These are phyloP conservation scores for Lutraria lutraria DNA, from an alignment of 2,888 invertebrate species.

Conservation along the genomic window DNA sequence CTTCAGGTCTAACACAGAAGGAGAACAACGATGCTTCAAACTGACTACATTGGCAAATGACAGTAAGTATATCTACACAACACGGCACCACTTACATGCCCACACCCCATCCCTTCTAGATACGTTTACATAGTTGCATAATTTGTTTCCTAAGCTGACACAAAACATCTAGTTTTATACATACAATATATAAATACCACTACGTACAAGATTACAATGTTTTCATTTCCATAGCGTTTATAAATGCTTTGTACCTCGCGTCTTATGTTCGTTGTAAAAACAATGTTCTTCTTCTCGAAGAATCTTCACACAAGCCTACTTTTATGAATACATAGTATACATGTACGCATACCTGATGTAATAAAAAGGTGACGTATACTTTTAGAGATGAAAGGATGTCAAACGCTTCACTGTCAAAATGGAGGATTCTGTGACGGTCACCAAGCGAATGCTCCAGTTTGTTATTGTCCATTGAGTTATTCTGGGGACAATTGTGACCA, in stretches of 20 bases:
- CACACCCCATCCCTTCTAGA: no score
- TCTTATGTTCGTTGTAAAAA: no score
- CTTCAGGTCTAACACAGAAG: slow-evolving; percentile 6
- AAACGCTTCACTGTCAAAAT: slow-evolving; percentile 41
- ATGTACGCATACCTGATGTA: neutral
- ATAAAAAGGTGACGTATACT: neutral
- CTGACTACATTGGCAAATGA: slow-evolving; percentile 5
- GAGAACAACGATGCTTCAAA: slow-evolving; percentile 48
- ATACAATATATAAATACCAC: no score
- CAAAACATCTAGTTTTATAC: no score
- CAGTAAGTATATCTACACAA: neutral
- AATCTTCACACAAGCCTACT: neutral
- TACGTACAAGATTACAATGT: no score
- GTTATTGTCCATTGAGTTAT: slow-evolving; percentile 45
- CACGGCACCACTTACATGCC: no score
- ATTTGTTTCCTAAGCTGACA: no score
- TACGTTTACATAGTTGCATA: no score
- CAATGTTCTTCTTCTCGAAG: no score
- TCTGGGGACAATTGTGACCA: slow-evolving; percentile 39
- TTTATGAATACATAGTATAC: neutral
- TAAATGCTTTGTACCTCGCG: no score
- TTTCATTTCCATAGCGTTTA: no score
- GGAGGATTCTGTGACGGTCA: slow-evolving; percentile 58
- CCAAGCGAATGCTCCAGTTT: neutral
- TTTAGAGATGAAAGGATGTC: slow-evolving; percentile 39